phyloP scores from a whole-genome alignment of 2,113 vertebrate genomes.

The Anolis carolinensis region DNA sequence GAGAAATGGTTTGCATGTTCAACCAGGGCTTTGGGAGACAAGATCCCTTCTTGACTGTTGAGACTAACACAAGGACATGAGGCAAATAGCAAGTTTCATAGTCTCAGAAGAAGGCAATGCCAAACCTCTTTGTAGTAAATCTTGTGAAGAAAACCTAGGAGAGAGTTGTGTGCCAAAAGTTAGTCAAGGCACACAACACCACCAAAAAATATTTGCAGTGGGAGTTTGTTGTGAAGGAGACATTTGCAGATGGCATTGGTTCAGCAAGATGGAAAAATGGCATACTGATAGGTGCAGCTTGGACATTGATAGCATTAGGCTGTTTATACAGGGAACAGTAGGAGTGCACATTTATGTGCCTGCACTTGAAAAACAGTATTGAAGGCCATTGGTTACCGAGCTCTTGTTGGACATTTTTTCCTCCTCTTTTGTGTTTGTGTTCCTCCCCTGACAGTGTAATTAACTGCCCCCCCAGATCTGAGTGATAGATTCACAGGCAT shows the following conservation, averaged over 20 bases:
- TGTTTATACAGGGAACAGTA: slow-evolving; percentile 14
- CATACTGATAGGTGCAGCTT: not conserved
- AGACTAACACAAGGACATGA: too few species aligned
- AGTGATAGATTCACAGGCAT: slow-evolving; percentile 23
- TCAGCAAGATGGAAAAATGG: not conserved
- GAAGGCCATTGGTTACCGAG: not conserved
- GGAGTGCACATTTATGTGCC: slow-evolving; percentile 8
- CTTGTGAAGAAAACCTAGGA: too few species aligned
- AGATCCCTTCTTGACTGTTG: too few species aligned
- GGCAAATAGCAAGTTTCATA: too few species aligned
- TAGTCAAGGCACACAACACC: too few species aligned
- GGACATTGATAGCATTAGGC: not conserved
- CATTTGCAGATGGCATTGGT: not conserved
- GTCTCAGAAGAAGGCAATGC: too few species aligned
- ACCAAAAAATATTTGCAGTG: not conserved
- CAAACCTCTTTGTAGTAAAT: too few species aligned
- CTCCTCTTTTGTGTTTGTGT: slow-evolving; percentile 15
- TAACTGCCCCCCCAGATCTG: slow-evolving; percentile 7
- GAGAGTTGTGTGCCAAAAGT: too few species aligned
- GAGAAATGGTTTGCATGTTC: too few species aligned
- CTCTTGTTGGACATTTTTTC: slow-evolving; percentile 30
- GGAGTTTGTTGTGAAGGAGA: not conserved
- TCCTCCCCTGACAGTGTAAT: slow-evolving; percentile 27
- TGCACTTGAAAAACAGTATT: not conserved
- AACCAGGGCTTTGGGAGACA: too few species aligned